These are phyloP conservation scores for Yponomeuta sedellus DNA, from an alignment of 2,888 invertebrate species.

Conservation along the genomic window DNA sequence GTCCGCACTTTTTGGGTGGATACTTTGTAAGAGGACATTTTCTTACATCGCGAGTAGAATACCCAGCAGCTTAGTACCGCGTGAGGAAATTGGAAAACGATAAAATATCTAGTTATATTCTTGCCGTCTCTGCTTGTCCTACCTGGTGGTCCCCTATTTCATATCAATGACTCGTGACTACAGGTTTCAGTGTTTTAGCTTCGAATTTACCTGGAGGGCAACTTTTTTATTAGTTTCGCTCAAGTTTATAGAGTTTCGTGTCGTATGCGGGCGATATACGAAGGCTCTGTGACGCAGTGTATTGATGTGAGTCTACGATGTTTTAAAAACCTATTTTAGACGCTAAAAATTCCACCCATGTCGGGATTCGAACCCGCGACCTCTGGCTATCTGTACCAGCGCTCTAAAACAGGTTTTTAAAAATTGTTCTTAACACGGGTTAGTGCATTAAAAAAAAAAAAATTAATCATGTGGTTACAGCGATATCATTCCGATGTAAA, in stretches of 20 bases:
- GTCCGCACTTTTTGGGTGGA: background rate
- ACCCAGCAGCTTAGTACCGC: background rate
- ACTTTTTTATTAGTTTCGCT: background rate
- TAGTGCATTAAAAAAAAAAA: no score
- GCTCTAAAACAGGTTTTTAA: no score
- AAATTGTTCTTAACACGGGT: no score
- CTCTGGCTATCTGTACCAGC: no score
- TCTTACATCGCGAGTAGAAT: background rate
- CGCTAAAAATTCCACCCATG: no score
- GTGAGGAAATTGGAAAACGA: background rate
- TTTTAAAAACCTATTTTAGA: no score
- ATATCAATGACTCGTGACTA: conserved; percentile 20
- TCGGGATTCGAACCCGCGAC: no score
- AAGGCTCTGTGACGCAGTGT: background rate
- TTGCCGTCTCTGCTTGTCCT: background rate
- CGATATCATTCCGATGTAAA: no score
- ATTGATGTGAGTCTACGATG: no score
- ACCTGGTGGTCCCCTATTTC: conserved; percentile 23
- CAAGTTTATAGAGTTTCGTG: background rate
- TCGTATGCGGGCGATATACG: background rate
- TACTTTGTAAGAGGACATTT: no score
- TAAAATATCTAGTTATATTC: background rate
- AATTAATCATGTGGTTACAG: no score
- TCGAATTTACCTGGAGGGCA: background rate
- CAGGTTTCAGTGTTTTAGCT: background rate